phyloP scores from a whole-genome alignment of 2,797 vertebrate genomes.

The Gymnothorax javanicus region DNA sequence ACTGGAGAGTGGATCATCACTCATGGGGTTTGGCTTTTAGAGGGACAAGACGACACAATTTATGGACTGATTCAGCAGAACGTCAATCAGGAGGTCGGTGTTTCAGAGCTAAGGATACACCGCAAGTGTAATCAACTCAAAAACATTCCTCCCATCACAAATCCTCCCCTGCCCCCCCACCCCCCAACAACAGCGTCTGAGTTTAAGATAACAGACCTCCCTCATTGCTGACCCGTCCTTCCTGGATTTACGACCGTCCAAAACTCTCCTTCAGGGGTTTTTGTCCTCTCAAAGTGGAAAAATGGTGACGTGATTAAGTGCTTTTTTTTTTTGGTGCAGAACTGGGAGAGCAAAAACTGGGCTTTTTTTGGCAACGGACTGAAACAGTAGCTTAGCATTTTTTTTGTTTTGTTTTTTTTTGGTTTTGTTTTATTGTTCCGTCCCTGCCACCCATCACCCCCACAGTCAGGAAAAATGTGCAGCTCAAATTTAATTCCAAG shows the following conservation, averaged over 20 bases:
- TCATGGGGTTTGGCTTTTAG: background rate
- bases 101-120: background rate
- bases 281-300: background rate
- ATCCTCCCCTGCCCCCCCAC: background rate
- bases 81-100: background rate
- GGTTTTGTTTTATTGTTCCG: no score
- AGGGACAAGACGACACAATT: background rate
- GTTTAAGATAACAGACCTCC: background rate
- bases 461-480: background rate
- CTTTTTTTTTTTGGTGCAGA: background rate
- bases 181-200: background rate
- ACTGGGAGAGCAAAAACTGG: background rate
- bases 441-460: background rate
- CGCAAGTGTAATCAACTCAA: background rate
- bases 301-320: background rate
- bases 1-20: background rate
- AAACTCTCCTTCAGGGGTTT: no score
- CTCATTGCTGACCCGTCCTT: no score
- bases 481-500: constrained; percentile 13
- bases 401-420: background rate
- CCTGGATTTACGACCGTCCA: background rate
- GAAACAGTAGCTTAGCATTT: background rate
- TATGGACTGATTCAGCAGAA: background rate
- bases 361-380: background rate
- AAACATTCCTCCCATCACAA: background rate